phyloP scores from a whole-genome alignment of 1,140 invertebrate species.

The Sycophila sp. region DNA sequence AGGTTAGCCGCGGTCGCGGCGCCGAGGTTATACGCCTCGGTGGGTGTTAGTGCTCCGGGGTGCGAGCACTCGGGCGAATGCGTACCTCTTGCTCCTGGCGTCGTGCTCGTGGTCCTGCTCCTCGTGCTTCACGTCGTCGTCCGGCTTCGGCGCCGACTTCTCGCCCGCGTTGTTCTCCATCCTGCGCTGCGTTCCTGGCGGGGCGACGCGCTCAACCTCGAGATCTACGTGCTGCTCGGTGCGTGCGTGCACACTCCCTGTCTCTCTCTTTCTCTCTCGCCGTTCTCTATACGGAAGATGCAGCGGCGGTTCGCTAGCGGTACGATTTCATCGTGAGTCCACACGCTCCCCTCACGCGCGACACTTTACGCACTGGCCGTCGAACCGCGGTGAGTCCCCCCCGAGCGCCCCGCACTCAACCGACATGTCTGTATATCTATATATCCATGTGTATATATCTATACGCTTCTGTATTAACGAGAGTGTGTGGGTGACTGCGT shows the following conservation, averaged over 20 bases:
- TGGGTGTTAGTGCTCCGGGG: not conserved
- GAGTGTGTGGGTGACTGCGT: too few species aligned
- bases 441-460: not conserved
- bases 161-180: slow-evolving; percentile 56
- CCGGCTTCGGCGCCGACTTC: slow-evolving; percentile 46
- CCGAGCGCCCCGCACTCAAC: not conserved
- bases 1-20: not conserved
- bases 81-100: slow-evolving; percentile 57
- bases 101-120: slow-evolving; percentile 61
- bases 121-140: slow-evolving; percentile 56
- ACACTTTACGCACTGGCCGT: not conserved
- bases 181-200: not conserved
- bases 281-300: too few species aligned
- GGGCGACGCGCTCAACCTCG: too few species aligned
- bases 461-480: not conserved
- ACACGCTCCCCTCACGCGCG: not conserved
- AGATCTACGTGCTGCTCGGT: too few species aligned
- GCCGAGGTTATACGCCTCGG: not conserved
- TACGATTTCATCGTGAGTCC: not conserved
- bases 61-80: too few species aligned
- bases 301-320: not conserved
- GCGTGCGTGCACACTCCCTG: too few species aligned
- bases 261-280: too few species aligned
- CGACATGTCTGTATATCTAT: not conserved
- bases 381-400: too few species aligned